phyloP scores from a whole-genome alignment of 2,113 vertebrate species.

The Paradoxurus hermaphroditus region DNA sequence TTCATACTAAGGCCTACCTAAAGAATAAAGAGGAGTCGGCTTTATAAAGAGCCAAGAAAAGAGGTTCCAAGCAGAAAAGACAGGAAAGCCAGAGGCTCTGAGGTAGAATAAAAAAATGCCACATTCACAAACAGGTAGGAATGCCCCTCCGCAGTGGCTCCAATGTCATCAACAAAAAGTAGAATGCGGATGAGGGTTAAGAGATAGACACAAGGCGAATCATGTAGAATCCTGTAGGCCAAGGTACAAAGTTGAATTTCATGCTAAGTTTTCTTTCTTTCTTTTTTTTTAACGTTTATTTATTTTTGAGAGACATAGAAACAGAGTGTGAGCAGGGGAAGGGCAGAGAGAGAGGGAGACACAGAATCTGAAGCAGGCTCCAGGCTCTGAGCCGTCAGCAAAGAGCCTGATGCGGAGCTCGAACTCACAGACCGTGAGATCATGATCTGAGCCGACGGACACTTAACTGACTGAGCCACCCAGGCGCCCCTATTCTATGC shows the following conservation, averaged over 20 bases:
- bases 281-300: too few relatives aligned
- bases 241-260: neutral
- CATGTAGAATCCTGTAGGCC: neutral
- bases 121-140: neutral
- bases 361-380: too few relatives aligned
- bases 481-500: too few relatives aligned
- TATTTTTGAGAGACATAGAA: too few relatives aligned
- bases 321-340: too few relatives aligned
- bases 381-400: too few relatives aligned
- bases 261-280: too few relatives aligned
- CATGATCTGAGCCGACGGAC: too few relatives aligned
- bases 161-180: neutral
- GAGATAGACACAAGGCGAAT: neutral
- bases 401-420: too few relatives aligned
- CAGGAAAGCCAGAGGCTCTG: neutral
- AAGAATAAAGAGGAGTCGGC: neutral
- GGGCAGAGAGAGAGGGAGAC: too few relatives aligned
- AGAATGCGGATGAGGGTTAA: neutral
- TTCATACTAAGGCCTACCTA: neutral
- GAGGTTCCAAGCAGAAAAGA: neutral
- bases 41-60: neutral
- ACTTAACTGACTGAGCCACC: too few relatives aligned
- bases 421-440: too few relatives aligned
- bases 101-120: neutral
- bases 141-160: neutral